These are phyloP conservation scores for Cerastoderma edule DNA, from an alignment of 2,888 invertebrate genomes.

Conservation along the genomic window DNA sequence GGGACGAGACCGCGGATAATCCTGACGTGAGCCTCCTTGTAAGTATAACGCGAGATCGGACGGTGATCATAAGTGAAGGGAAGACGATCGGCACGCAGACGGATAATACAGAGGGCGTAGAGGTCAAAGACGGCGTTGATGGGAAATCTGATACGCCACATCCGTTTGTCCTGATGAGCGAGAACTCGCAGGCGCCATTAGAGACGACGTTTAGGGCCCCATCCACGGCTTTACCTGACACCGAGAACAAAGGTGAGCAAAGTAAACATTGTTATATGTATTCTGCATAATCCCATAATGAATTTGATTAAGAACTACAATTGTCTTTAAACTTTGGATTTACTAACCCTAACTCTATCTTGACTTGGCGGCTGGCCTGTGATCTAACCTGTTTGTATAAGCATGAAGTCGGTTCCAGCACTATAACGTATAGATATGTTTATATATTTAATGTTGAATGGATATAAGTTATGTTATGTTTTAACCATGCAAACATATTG, in stretches of 20 bases:
- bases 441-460: too few relatives aligned
- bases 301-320: too few relatives aligned
- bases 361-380: too few relatives aligned
- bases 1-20: neutral
- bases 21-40: constrained; percentile 30
- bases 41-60: constrained; percentile 35
- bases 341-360: too few relatives aligned
- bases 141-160: neutral
- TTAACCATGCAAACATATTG: too few relatives aligned
- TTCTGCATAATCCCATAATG: too few relatives aligned
- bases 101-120: neutral
- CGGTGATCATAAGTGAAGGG: constrained; percentile 36
- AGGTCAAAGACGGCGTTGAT: neutral
- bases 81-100: constrained; percentile 39
- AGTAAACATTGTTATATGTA: too few relatives aligned
- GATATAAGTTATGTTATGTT: too few relatives aligned
- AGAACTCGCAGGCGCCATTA: constrained; percentile 10
- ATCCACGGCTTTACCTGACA: neutral
- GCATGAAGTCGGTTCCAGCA: too few relatives aligned
- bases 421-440: too few relatives aligned
- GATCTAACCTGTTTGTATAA: too few relatives aligned
- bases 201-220: constrained; percentile 1
- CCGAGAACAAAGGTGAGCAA: neutral
- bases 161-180: neutral
- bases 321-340: too few relatives aligned